Evolutionary conservation across 2,113 vertebrate genomes (phyloP).

Genomic region (Ochotona curzoniae): DNA sequence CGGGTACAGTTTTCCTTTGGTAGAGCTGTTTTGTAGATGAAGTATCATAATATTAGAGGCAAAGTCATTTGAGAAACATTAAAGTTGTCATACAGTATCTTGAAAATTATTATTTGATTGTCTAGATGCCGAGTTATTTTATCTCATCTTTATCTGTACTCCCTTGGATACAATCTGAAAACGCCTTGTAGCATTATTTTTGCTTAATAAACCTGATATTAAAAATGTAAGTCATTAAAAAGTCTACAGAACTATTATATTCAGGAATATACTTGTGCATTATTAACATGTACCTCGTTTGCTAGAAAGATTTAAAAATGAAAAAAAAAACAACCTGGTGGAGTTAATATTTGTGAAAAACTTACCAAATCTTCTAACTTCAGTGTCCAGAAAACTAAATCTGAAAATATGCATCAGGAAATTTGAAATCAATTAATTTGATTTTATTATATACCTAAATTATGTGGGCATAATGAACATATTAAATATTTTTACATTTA

Average conservation of each 20-base stretch:
- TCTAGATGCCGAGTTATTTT: constrained; percentile 7
- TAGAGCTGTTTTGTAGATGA: constrained; percentile 42
- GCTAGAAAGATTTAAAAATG: background rate
- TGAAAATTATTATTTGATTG: constrained; percentile 49
- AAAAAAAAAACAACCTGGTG: background rate
- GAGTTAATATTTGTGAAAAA: background rate
- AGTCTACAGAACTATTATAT: background rate
- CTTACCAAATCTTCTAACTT: background rate
- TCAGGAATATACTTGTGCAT: background rate
- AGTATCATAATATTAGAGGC: background rate
- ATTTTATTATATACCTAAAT: background rate
- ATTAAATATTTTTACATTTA: constrained; percentile 15
- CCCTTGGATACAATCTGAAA: constrained; percentile 32
- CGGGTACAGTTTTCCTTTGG: background rate
- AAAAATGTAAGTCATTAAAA: constrained; percentile 52
- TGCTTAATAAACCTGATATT: background rate
- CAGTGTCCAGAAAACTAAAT: background rate
- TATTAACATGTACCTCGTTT: background rate
- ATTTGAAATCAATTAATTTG: constrained; percentile 4
- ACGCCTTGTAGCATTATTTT: constrained; percentile 56
- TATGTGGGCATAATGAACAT: background rate
- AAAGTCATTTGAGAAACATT: constrained; percentile 6
- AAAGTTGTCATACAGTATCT: background rate
- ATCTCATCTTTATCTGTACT: background rate
- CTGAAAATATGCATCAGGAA: constrained; percentile 13